These are phyloP conservation scores for Recurvirostra avosetta DNA, from an alignment of 2,113 vertebrate species.

Conservation along the genomic window DNA sequence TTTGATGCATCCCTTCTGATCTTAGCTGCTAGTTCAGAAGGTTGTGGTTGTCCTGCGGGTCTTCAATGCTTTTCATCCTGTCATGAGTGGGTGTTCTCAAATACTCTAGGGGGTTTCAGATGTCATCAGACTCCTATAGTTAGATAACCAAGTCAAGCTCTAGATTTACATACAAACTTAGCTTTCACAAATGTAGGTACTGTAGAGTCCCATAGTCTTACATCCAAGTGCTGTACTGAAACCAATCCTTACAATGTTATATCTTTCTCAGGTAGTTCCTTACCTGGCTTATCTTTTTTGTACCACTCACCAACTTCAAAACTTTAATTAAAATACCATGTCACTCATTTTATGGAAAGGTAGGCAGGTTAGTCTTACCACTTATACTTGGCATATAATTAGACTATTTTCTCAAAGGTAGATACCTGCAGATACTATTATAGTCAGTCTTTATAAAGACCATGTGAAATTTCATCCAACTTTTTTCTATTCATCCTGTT, in stretches of 20 bases:
- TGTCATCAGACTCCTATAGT: not conserved
- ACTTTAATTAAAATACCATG: not conserved
- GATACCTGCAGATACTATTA: not conserved
- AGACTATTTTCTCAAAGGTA: not conserved
- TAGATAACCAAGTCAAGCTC: not conserved
- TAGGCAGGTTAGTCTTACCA: not conserved
- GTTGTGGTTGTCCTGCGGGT: not conserved
- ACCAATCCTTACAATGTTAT: not conserved
- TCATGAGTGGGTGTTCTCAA: not conserved
- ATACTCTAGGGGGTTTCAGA: not conserved
- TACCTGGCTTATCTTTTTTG: not conserved
- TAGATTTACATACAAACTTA: not conserved
- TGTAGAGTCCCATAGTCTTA: not conserved
- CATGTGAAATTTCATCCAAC: not conserved
- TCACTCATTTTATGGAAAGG: not conserved
- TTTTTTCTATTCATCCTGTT: not conserved
- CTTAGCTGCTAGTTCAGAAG: not conserved
- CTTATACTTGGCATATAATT: not conserved
- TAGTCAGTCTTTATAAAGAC: not conserved
- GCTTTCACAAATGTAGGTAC: not conserved
- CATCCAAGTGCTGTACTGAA: not conserved
- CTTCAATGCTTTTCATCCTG: not conserved
- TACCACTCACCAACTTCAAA: accelerated
- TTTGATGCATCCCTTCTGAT: not conserved
- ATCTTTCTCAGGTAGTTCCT: not conserved